phyloP scores from a whole-genome alignment of 2,797 vertebrate species.

The Telmatherina bonti region DNA sequence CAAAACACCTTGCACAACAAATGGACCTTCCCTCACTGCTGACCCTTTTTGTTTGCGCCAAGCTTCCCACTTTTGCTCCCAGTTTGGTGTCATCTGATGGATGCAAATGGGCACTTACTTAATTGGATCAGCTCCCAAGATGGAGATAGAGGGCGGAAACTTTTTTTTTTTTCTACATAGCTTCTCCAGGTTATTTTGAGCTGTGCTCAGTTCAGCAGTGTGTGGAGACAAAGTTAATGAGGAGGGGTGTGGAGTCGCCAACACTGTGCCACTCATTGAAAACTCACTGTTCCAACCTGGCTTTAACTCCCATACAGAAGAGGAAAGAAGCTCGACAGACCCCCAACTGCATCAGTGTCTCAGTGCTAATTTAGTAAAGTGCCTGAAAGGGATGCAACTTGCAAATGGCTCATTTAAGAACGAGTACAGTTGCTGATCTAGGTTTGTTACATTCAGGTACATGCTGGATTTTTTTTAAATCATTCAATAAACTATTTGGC shows the following conservation, averaged over 20 bases:
- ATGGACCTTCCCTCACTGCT: conserved; percentile 64
- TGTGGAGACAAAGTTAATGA: conserved; percentile 88
- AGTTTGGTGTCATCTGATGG: conserved; percentile 84
- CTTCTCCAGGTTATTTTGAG: conserved; percentile 89
- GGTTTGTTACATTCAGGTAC: conserved; percentile 38
- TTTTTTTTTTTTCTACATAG: conserved; percentile 27
- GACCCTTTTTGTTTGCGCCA: conserved; percentile 80
- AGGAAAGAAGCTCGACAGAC: conserved; percentile 32
- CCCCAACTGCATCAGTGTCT: conserved; percentile 47
- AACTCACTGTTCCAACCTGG: conserved; percentile 43
- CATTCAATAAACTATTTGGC: conserved; percentile 39
- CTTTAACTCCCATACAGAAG: conserved; percentile 53
- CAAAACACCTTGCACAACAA: conserved; percentile 75
- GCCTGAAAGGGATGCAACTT: conserved; percentile 64
- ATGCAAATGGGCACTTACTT: conserved; percentile 96
- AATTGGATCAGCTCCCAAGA: conserved; percentile 97
- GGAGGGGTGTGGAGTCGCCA: conserved; percentile 67
- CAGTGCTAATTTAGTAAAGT: conserved; percentile 66
- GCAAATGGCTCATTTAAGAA: conserved; percentile 50
- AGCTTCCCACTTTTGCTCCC: conserved; percentile 80
- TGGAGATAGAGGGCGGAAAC: conserved; percentile 94
- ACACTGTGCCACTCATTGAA: conserved; percentile 56
- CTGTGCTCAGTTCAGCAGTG: conserved; percentile 80
- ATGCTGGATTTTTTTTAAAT: conserved; percentile 26
- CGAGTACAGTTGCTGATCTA: conserved; percentile 11